phyloP scores from a whole-genome alignment of 2,113 vertebrate genomes.

The Pteruthius melanotis region DNA sequence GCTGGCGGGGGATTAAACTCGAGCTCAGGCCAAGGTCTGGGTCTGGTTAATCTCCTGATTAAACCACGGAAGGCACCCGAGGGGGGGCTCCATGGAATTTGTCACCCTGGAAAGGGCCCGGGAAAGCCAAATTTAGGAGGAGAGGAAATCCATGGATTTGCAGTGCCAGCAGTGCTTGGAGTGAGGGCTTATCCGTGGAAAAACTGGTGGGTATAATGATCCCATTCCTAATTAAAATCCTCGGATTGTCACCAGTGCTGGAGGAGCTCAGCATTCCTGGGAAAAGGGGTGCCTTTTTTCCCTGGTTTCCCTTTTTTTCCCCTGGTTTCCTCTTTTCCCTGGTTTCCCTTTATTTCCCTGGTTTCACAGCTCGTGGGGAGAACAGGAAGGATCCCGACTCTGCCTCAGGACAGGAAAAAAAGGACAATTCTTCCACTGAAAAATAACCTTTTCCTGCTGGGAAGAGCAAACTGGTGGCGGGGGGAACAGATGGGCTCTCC shows the following conservation, averaged over 20 bases:
- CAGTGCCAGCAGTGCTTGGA: background rate
- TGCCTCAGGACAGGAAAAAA: background rate
- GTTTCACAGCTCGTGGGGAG: background rate
- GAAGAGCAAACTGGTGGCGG: background rate
- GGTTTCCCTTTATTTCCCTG: too few relatives aligned
- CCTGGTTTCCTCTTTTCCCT: too few relatives aligned
- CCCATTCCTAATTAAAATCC: background rate
- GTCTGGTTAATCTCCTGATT: background rate
- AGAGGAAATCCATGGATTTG: background rate
- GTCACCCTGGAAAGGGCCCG: background rate
- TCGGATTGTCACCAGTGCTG: background rate
- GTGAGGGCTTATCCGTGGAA: background rate
- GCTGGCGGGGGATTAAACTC: background rate
- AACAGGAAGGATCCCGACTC: background rate
- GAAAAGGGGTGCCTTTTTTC: background rate
- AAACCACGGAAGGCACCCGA: background rate
- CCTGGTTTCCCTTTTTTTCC: too few relatives aligned
- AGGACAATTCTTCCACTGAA: background rate
- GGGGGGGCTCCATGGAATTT: background rate
- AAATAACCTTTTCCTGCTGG: background rate
- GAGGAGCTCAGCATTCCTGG: background rate
- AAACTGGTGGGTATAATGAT: background rate
- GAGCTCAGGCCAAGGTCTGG: background rate
- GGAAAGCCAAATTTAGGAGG: background rate
- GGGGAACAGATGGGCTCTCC: background rate